Conservation (phyloP, 2,113 vertebrate genomes). For the Potamarius usumacintae region DNA sequence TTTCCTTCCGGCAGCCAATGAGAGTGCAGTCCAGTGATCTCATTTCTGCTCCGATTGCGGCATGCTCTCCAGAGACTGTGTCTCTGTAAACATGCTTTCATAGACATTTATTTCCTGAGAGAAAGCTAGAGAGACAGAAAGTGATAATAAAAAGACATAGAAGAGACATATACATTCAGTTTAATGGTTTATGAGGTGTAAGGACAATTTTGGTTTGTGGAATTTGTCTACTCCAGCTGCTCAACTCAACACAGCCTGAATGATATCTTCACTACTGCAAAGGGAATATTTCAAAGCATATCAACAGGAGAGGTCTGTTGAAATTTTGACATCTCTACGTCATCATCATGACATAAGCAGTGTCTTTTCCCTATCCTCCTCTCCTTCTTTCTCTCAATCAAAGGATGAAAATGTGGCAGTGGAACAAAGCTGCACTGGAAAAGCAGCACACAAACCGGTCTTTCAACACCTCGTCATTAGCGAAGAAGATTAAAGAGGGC, state of each 20-base stretch:
- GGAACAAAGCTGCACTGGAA: constrained; percentile 4
- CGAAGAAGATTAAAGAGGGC: background rate
- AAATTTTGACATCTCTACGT: constrained; percentile 27
- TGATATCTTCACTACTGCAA: background rate
- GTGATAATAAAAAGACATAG: constrained; percentile 16
- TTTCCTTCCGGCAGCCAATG: constrained; percentile 44
- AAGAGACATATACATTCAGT: background rate
- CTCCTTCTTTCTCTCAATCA: background rate
- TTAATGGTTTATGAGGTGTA: background rate
- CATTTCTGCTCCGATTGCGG: constrained; percentile 47
- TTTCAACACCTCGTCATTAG: background rate
- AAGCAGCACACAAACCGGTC: background rate
- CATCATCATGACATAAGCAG: constrained; percentile 31
- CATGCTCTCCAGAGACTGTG: constrained; percentile 33
- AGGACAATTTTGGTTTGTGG: background rate
- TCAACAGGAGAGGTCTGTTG: constrained; percentile 1
- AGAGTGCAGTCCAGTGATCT: constrained; percentile 39
- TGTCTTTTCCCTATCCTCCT: background rate
- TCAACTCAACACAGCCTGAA: background rate
- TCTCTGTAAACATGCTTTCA: constrained; percentile 43
- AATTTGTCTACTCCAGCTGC: background rate
- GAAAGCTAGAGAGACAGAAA: background rate
- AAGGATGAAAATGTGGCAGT: constrained; percentile 12
- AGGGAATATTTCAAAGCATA: constrained; percentile 22
- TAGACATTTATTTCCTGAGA: background rate